Evolutionary conservation across 2,113 vertebrate genomes (phyloP).

Genomic region (Oriolus oriolus): DNA sequence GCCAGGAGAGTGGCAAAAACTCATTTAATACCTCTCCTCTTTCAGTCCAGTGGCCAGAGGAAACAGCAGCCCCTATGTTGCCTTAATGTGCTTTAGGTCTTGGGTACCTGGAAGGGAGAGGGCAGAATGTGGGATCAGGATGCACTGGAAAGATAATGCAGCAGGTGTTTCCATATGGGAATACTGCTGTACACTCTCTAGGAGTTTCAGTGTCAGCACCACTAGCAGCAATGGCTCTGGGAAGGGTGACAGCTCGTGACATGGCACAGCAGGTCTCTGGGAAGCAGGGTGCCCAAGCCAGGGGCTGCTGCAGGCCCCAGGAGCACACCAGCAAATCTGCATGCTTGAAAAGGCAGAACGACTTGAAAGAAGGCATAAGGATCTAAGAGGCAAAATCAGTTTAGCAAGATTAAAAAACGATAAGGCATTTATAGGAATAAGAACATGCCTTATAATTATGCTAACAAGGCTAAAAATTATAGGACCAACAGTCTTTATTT

Average conservation of each 20-base stretch:
- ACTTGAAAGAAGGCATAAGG: background rate
- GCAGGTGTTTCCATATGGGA: background rate
- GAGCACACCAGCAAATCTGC: background rate
- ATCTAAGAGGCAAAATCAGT: background rate
- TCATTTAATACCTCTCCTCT: background rate
- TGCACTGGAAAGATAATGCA: background rate
- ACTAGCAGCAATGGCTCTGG: background rate
- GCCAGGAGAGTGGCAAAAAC: background rate
- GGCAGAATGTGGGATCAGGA: background rate
- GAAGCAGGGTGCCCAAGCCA: fast-evolving
- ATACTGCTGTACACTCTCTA: background rate
- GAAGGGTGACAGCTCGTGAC: fast-evolving
- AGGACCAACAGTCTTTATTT: slow-evolving; percentile 30
- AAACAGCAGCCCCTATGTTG: fast-evolving
- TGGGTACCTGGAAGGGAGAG: background rate
- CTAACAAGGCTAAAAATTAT: slow-evolving; percentile 50
- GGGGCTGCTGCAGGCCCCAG: background rate
- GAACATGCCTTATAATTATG: slow-evolving; percentile 30
- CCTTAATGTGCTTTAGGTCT: background rate
- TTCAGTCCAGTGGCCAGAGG: background rate
- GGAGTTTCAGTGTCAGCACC: background rate
- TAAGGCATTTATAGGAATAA: slow-evolving; percentile 28
- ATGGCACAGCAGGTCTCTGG: background rate
- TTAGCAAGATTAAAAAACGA: background rate
- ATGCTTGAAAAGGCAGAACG: background rate